Conservation (phyloP, 2,797 vertebrate genomes). For the Falco concolor region DNA sequence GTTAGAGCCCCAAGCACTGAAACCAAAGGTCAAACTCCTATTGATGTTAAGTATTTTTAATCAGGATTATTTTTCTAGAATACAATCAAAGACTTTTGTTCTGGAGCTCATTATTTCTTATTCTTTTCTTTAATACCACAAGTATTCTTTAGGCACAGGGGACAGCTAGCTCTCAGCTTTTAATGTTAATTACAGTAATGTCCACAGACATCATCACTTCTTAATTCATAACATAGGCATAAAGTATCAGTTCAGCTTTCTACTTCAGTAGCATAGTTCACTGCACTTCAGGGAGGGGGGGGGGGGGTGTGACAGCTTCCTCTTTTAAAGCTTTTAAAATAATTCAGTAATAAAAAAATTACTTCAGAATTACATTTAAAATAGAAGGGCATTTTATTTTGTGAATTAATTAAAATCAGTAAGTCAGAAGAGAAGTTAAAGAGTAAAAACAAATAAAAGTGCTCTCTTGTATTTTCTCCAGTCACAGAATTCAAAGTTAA, state of each 20-base stretch:
- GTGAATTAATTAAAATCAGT: neutral
- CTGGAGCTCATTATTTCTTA: conserved; percentile 41
- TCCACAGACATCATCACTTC: neutral
- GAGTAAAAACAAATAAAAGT: neutral
- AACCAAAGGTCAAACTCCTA: conserved; percentile 10
- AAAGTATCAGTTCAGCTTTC: conserved; percentile 1
- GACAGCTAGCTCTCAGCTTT: neutral
- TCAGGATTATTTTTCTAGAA: conserved; percentile 20
- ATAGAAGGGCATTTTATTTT: neutral
- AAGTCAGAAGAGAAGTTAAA: neutral
- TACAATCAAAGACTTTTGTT: conserved; percentile 18
- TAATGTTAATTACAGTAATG: conserved; percentile 48
- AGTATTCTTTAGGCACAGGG: neutral
- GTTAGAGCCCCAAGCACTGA: neutral
- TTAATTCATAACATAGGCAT: conserved; percentile 41
- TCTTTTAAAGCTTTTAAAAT: conserved; percentile 29
- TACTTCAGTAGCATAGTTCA: neutral
- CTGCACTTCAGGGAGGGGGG: neutral
- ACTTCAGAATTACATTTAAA: neutral
- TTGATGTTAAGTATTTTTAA: conserved; percentile 32
- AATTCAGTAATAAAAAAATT: conserved; percentile 47
- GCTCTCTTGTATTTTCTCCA: neutral
- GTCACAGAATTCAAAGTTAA: neutral
- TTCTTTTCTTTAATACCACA: conserved; percentile 2
- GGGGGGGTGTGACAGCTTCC: neutral